Percentiles rank a stretch among this genome's conserved stretches.
Conservation (phyloP, 2,888 invertebrate genomes). For the Yponomeuta plumbellus region DNA sequence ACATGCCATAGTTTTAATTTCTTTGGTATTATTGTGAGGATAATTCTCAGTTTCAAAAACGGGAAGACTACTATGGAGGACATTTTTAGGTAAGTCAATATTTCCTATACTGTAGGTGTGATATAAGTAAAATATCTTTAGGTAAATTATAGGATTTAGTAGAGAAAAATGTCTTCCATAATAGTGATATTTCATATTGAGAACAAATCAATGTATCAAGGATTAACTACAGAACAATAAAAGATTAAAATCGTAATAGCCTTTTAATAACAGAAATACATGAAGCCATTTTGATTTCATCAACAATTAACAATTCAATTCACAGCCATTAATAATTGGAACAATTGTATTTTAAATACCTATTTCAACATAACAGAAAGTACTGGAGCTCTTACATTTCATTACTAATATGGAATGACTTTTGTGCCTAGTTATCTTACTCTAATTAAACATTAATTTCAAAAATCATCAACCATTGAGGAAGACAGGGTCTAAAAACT, state of each 20-base stretch:
- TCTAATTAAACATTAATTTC: neutral
- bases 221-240: no score
- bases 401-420: neutral
- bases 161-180: no score
- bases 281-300: constrained; percentile 1
- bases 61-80: no score
- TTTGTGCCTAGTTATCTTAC: neutral
- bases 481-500: constrained; percentile 48
- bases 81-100: no score
- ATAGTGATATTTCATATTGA: no score
- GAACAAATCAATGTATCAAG: no score
- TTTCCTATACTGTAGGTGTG: no score
- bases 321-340: constrained; percentile 6
- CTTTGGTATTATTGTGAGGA: no score
- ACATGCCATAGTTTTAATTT: no score
- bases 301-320: constrained; percentile 7
- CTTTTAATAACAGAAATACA: neutral
- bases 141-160: no score
- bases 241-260: neutral
- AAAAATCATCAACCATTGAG: constrained; percentile 47
- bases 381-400: constrained; percentile 26
- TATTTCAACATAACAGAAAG: constrained; percentile 46
- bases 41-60: no score
- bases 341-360: constrained; percentile 2
- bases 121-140: no score